phyloP scores from a whole-genome alignment of 2,113 vertebrate species.

The Phaetusa simplex region DNA sequence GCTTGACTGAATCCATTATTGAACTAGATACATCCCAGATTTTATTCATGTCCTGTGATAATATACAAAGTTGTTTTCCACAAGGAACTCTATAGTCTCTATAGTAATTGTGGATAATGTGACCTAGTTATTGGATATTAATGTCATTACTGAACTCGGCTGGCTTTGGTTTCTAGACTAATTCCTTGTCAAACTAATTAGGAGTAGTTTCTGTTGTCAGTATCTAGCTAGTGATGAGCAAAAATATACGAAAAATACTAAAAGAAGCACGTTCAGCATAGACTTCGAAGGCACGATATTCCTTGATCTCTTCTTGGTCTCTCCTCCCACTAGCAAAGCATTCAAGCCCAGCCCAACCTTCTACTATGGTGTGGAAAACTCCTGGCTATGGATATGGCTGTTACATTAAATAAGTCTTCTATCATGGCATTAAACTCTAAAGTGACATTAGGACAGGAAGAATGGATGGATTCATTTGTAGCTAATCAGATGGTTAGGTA shows the following conservation, averaged over 20 bases:
- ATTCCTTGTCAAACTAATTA: background rate
- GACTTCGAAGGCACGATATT: background rate
- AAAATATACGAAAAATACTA: background rate
- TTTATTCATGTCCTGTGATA: background rate
- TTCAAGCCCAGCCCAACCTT: background rate
- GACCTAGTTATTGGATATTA: background rate
- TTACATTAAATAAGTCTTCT: background rate
- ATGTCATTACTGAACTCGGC: background rate
- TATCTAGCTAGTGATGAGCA: background rate
- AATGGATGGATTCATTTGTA: background rate
- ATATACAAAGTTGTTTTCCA: background rate
- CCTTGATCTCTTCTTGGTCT: background rate
- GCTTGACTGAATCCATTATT: background rate
- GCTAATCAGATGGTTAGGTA: background rate
- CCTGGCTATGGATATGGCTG: rapidly evolving
- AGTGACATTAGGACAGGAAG: background rate
- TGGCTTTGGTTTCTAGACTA: background rate
- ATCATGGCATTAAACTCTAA: background rate
- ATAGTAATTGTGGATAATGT: background rate
- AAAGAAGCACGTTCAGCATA: background rate
- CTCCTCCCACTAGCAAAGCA: background rate
- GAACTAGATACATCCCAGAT: background rate
- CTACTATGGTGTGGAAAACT: rapidly evolving
- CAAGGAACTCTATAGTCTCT: background rate
- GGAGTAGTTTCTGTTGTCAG: background rate